Evolutionary conservation across 1,140 invertebrate genomes (phyloP), one percentile per base, ranked within the genome.

Genomic region (Linepithema humile): DNA sequence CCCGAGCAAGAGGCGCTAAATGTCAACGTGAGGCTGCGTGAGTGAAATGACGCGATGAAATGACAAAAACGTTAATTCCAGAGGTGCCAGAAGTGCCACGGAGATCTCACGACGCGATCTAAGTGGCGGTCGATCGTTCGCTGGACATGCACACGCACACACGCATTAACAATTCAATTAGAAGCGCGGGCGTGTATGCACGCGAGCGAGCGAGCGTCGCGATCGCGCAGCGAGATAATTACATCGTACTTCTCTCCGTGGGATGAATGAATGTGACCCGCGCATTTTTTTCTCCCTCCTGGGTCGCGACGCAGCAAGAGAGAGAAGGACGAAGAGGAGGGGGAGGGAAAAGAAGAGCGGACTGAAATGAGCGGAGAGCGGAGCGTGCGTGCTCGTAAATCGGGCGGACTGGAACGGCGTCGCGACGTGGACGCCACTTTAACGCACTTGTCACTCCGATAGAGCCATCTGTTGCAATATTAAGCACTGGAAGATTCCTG

Each of bases 291-390:
- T 43, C 12, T 83, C 23, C 74, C 60, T 40, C 57, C 38, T 9
- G 60, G 60, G 35, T 75, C 62, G 53, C 50, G 55, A 62, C 59
- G 35, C 70, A 32, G 59, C 32, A 23, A 20, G 45, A 40, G 15
- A 35, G 45, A 26, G 72, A 55, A 29, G 45, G 6, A 55, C 7
- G 29, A 57, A 9, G 40, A 82, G 17, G 20, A 48, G 26, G 38
- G 35, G 15, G 40, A 48, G 32, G 4, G 26, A 9, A 29, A 38
- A 38, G 35, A 60, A 80, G 43, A 17, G 3, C 15, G 3, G 12
- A n/a, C 9, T 64, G 90, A 90, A 72, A 53, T 48, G 60, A 77
- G 90, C 29, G 90, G 89, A n/a, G 67, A 91, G 89, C 77, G 91
- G 92, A 65, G 90, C 20, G 43, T 32, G 38, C 43, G 62, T 48